Base-by-base conservation (phyloP, 2,113 vertebrate species). In the Tor tambroides region DNA sequence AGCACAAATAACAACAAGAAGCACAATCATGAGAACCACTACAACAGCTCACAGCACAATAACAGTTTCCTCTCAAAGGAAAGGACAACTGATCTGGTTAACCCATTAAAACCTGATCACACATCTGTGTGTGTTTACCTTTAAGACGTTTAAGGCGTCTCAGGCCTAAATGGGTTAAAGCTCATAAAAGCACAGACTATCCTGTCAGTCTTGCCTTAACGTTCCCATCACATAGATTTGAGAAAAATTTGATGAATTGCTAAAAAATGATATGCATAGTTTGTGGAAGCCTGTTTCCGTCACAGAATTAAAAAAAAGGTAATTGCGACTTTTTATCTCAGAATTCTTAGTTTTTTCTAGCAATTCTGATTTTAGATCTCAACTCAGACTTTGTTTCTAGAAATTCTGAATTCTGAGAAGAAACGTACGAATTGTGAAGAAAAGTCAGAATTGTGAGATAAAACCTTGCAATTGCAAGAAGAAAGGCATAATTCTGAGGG, bases 1-100 rank as follows among this genome's bases (percentile, higher is more conserved):
- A 74, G 38, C 80, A 56, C 85, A 87, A 87, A 86, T 80, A 89
- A 87, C 63, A 87, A 89, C 86, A 87, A 83, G 65, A 56, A 69
- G 21, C 56, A 84, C 35, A 77, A 87, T 81, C 81, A 83, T 72
- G 83, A 74, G 83, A 84, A 84, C 32, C 80, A 9, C 56, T 21
- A 26, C 23, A 56, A 74, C 67, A 38, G 4, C 21, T 59, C 69
- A 72, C 46, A 38, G 74, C 35, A 54, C 86, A 82, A 41, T 72
- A 71, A 15, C 32, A 3, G 63, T 54, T 87, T 89, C 88, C 88
- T 41, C 82, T 87, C 28, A 38, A 71, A 74, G 76, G 76, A 67
- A 49, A 65, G 30, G 43, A 32, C 71, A 84, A 80, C 10, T 79
- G 63, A 69, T 78, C 41, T 54, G 61, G 30, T 35, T 83, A 71